A percentile compares a stretch with the other conserved stretches of the same genome.
Evolutionary conservation across 2,797 vertebrate genomes (phyloP).

Genomic region (Brachymystax lenok): DNA sequence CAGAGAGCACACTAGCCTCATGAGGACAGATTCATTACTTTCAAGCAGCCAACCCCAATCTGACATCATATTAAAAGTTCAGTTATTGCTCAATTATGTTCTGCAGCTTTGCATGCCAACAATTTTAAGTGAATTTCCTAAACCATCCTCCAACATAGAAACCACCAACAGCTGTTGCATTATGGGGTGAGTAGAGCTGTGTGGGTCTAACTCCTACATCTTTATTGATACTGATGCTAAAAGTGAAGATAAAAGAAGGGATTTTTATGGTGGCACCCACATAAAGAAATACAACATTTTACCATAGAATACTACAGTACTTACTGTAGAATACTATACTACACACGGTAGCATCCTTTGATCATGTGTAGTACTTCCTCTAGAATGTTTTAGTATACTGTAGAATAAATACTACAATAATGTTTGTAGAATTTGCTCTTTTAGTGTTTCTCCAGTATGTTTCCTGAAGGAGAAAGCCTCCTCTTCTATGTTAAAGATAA

Average conservation of each 20-base stretch:
- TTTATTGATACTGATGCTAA: conserved; percentile 3
- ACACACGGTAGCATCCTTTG: too few species aligned
- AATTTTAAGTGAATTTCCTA: conserved; percentile 53
- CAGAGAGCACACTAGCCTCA: conserved; percentile 13
- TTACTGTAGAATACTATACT: too few species aligned
- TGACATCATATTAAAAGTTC: conserved; percentile 44
- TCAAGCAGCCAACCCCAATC: conserved; percentile 33
- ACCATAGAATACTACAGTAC: too few species aligned
- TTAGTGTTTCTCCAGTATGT: neutral
- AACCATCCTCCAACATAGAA: conserved; percentile 53
- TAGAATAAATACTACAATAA: neutral
- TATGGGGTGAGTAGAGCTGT: conserved; percentile 26
- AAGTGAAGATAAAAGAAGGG: neutral
- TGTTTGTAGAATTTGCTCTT: neutral
- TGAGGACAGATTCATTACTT: conserved; percentile 22
- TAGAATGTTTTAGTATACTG: too few species aligned
- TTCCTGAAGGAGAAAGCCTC: too few species aligned
- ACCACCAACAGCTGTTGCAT: conserved; percentile 55
- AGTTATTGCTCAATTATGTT: conserved; percentile 50
- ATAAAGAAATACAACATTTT: too few species aligned
- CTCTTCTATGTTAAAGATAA: too few species aligned
- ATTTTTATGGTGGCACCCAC: neutral
- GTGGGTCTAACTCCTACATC: neutral
- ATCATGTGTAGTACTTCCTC: too few species aligned
- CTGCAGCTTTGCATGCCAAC: conserved; percentile 44